A percentile compares a stretch with the other conserved stretches of the same genome.
These are phyloP conservation scores for Borostomias antarcticus DNA, from an alignment of 2,797 vertebrate genomes.

Conservation along the genomic window DNA sequence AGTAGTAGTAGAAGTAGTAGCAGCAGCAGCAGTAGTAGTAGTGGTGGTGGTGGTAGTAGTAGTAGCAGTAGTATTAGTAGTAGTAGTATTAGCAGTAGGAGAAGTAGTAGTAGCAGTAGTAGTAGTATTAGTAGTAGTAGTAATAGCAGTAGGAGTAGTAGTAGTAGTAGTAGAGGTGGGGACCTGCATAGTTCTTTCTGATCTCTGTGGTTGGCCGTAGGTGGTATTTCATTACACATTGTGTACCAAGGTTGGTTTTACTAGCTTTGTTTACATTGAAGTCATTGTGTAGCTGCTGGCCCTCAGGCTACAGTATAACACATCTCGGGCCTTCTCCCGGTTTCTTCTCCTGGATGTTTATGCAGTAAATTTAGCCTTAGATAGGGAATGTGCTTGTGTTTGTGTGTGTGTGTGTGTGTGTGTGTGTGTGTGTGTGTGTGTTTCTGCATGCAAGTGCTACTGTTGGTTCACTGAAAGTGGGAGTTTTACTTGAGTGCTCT, in stretches of 20 bases:
- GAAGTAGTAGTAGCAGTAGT: too few species aligned
- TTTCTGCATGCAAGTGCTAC: conserved; percentile 6
- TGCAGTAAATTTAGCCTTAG: conserved; percentile 55
- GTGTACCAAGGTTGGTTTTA: conserved; percentile 58
- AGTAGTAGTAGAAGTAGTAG: too few species aligned
- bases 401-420: conserved; percentile 28
- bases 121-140: too few species aligned
- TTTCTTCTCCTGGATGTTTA: conserved; percentile 60
- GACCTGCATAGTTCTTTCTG: too few species aligned
- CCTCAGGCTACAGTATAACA: conserved; percentile 52
- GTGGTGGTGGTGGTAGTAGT: too few species aligned
- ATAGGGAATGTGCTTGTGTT: conserved; percentile 64
- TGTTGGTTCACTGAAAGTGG: conserved; percentile 28
- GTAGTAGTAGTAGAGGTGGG: too few species aligned
- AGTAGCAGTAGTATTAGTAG: too few species aligned
- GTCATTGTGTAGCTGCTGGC: conserved; percentile 56
- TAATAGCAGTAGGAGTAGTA: too few species aligned
- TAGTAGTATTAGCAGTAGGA: too few species aligned
- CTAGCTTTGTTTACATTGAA: conserved; percentile 57
- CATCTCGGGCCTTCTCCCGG: conserved; percentile 43
- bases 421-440: conserved; percentile 13
- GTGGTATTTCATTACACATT: conserved; percentile 46
- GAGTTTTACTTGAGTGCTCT: conserved; percentile 8
- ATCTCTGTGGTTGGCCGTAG: conserved; percentile 41
- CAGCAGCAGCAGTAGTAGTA: too few species aligned